Conservation (phyloP, 1,140 invertebrate species). For the Drosophila paulistorum region DNA sequence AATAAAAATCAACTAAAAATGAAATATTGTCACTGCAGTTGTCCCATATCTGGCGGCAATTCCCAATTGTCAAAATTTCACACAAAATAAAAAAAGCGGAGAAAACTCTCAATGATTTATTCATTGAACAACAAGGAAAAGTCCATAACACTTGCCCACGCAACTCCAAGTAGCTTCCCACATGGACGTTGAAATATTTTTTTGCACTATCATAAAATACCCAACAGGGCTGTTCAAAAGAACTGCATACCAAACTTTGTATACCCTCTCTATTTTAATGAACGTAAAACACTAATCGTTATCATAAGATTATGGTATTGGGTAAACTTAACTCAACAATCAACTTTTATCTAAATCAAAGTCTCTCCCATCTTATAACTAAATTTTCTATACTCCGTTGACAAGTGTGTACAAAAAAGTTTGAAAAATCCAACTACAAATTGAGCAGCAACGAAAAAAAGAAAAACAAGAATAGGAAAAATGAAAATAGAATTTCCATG, state of each 20-base stretch:
- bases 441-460: conserved; percentile 21
- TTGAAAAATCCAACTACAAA: conserved; percentile 15
- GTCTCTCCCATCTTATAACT: background rate
- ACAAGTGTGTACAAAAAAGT: background rate
- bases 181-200: conserved; percentile 21
- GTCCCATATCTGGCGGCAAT: background rate
- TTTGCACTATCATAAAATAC: conserved; percentile 8
- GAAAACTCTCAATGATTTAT: conserved; percentile 17
- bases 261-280: background rate
- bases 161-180: conserved; percentile 4
- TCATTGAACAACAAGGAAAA: conserved; percentile 14
- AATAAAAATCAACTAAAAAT: background rate
- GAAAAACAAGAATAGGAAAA: background rate
- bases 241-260: background rate
- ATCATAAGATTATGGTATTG: too few relatives aligned
- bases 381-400: background rate
- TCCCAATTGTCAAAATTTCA: background rate
- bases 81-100: background rate
- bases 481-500: conserved; percentile 16
- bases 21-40: background rate
- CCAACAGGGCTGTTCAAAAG: background rate
- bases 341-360: too few relatives aligned
- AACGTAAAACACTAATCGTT: too few relatives aligned
- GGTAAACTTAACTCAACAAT: too few relatives aligned
- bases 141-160: conserved; percentile 2